These are phyloP conservation scores for Stegophylla sp. DNA, from an alignment of 2,888 invertebrate genomes.

Conservation along the genomic window DNA sequence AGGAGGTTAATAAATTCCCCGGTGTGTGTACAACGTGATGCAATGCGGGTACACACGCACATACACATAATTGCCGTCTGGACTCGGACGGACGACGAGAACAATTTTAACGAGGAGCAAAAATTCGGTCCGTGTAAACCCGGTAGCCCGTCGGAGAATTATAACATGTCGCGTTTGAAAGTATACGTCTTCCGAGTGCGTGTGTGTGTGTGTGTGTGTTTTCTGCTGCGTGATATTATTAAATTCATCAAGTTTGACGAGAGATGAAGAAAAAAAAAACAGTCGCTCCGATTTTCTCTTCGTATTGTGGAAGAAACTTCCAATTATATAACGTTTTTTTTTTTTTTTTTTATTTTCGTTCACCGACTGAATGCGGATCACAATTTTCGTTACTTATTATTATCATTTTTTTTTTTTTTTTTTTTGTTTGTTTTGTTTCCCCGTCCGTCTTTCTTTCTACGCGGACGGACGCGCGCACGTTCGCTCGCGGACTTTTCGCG, in stretches of 20 bases:
- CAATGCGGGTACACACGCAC: constrained; percentile 8
- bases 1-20: constrained; percentile 22
- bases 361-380: constrained; percentile 54
- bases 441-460: neutral
- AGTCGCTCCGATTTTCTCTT: constrained; percentile 55
- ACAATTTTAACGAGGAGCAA: constrained; percentile 55
- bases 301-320: constrained; percentile 42
- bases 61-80: constrained; percentile 39
- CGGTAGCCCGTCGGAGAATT: constrained; percentile 51
- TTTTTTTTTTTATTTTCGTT: neutral
- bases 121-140: constrained; percentile 49
- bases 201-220: neutral
- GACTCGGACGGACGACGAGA: constrained; percentile 20
- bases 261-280: constrained; percentile 34
- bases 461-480: neutral
- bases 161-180: constrained; percentile 49
- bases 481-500: constrained; percentile 52
- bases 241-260: constrained; percentile 46
- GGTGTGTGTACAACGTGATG: constrained; percentile 32
- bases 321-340: constrained; percentile 48
- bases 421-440: neutral
- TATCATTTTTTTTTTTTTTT: neutral
- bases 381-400: constrained; percentile 6
- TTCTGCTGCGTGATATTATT: constrained; percentile 18
- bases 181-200: neutral